Evolutionary conservation across 1,140 invertebrate genomes (phyloP).

Genomic region (Meteorus sp.): DNA sequence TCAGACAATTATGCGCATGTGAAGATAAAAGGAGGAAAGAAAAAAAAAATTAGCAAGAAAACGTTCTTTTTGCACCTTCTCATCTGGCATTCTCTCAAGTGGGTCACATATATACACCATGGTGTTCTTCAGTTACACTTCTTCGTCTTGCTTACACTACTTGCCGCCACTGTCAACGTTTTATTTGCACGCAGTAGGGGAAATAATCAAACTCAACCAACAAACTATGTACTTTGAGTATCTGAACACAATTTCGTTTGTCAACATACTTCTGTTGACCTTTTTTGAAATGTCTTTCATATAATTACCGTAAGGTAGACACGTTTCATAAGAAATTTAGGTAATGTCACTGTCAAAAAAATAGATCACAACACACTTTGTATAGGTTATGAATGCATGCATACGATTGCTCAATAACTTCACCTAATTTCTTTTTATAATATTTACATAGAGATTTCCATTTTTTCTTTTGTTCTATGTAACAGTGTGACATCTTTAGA

Average conservation of each 20-base stretch:
- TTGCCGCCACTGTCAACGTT: background rate
- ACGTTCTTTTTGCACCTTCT: background rate
- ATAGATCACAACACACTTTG: conserved; percentile 7
- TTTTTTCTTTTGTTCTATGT: background rate
- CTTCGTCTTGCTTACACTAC: conserved; percentile 2
- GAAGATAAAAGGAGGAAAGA: background rate
- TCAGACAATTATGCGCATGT: background rate
- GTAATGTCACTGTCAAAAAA: conserved; percentile 1
- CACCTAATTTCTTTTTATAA: no score
- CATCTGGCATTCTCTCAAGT: conserved; percentile 14
- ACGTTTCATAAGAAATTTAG: background rate
- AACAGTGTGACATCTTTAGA: no score
- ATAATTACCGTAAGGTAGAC: conserved; percentile 4
- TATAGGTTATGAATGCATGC: no score
- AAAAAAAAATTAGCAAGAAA: background rate
- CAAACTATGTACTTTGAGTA: background rate
- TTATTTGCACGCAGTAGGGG: background rate
- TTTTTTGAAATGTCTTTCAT: background rate
- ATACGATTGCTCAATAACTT: no score
- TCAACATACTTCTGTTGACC: conserved; percentile 5
- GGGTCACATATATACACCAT: conserved; percentile 5
- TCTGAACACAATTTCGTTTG: conserved; percentile 14
- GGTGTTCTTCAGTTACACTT: background rate
- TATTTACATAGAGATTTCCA: background rate
- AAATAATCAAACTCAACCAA: background rate